phyloP scores from a whole-genome alignment of 2,888 invertebrate species.

The Camptogramma bilineatum region DNA sequence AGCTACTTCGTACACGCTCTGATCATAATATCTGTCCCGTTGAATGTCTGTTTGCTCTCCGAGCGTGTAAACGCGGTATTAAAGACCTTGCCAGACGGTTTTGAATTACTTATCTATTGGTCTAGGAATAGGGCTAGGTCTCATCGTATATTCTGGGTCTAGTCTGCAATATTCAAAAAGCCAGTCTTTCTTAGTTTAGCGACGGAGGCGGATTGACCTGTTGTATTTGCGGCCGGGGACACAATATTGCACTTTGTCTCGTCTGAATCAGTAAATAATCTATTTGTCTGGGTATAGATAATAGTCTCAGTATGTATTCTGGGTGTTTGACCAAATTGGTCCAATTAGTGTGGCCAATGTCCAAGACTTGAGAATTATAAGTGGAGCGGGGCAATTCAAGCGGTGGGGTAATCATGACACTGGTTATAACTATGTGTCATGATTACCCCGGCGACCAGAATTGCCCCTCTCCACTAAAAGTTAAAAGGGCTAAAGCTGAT shows the following conservation, averaged over 20 bases:
- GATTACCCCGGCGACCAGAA: no score
- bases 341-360: not conserved
- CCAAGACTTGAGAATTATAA: not conserved
- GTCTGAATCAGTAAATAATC: conserved; percentile 22
- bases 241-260: conserved; percentile 25
- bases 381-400: no score
- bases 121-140: conserved; percentile 8
- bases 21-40: no score
- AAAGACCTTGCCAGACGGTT: conserved; percentile 3
- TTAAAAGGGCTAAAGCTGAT: no score
- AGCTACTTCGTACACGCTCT: no score
- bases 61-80: no score
- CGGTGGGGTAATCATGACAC: no score
- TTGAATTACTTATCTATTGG: conserved; percentile 14
- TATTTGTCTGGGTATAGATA: conserved; percentile 14
- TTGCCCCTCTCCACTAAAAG: no score
- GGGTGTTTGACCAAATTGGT: not conserved
- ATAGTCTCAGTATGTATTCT: not conserved
- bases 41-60: no score
- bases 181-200: conserved; percentile 4
- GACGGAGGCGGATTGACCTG: conserved; percentile 16
- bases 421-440: no score
- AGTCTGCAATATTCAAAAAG: conserved; percentile 14
- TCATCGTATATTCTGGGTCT: conserved; percentile 26
- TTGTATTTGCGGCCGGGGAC: conserved; percentile 19